Conservation (phyloP, 2,113 vertebrate genomes). For the Capra hircus region DNA sequence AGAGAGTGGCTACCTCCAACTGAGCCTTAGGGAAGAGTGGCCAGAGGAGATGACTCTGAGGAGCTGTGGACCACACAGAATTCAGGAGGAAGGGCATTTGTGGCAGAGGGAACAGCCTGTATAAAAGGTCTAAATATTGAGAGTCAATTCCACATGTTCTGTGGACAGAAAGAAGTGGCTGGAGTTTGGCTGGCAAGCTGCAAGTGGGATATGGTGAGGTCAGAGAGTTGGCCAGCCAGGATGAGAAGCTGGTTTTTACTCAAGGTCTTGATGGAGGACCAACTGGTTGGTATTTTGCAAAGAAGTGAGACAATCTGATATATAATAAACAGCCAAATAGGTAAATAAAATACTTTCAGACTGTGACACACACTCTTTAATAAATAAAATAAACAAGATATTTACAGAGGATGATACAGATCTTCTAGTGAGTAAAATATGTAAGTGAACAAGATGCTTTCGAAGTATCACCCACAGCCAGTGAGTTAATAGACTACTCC, state of each 20-base stretch:
- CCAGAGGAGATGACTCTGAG: background rate
- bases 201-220: too few relatives aligned
- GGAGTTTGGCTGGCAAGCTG: background rate
- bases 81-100: background rate
- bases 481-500: background rate
- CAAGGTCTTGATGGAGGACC: background rate
- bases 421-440: background rate
- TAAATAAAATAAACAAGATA: background rate
- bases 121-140: background rate
- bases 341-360: background rate
- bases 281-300: background rate
- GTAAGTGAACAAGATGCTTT: background rate
- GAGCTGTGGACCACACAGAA: too few relatives aligned
- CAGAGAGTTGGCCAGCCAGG: background rate
- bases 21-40: background rate
- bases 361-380: background rate
- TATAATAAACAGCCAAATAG: background rate
- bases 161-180: background rate
- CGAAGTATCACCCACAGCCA: background rate
- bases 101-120: background rate
- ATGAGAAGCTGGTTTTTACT: background rate
- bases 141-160: background rate
- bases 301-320: background rate
- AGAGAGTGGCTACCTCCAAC: background rate
- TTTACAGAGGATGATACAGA: background rate